phyloP scores from a whole-genome alignment of 2,113 vertebrate species.

The Sebastes schlegelii region DNA sequence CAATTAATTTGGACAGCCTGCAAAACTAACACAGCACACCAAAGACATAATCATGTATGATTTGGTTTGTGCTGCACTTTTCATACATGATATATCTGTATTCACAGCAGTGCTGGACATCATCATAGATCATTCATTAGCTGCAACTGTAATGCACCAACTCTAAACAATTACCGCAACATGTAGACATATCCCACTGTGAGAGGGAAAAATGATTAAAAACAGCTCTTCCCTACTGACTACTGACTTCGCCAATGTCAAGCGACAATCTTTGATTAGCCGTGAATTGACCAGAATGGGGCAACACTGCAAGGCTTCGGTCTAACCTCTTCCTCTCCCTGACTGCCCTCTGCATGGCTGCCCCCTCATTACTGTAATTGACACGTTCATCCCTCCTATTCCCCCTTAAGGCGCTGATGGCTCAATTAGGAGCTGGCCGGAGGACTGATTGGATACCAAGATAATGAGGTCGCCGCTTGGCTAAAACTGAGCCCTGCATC shows the following conservation, averaged over 20 bases:
- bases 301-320: conserved; percentile 48
- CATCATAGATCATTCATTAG: conserved; percentile 36
- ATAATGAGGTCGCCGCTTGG: conserved; percentile 71
- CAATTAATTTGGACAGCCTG: conserved; percentile 15
- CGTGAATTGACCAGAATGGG: conserved; percentile 44
- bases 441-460: conserved; percentile 73
- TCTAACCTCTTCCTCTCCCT: conserved; percentile 50
- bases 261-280: conserved; percentile 62
- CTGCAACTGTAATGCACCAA: conserved; percentile 13
- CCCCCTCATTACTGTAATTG: conserved; percentile 82
- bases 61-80: conserved; percentile 20
- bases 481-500: conserved; percentile 48
- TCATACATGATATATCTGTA: conserved; percentile 18
- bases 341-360: conserved; percentile 72
- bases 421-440: conserved; percentile 77
- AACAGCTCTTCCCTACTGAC: conserved; percentile 30
- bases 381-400: conserved; percentile 71
- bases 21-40: not conserved
- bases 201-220: conserved; percentile 36
- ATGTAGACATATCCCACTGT: conserved; percentile 24
- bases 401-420: conserved; percentile 76
- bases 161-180: conserved; percentile 46
- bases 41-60: not conserved
- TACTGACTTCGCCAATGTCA: conserved; percentile 26
- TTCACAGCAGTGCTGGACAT: conserved; percentile 19